Conservation (phyloP, 2,888 invertebrate genomes). For the Teinopalpus imperialis region DNA sequence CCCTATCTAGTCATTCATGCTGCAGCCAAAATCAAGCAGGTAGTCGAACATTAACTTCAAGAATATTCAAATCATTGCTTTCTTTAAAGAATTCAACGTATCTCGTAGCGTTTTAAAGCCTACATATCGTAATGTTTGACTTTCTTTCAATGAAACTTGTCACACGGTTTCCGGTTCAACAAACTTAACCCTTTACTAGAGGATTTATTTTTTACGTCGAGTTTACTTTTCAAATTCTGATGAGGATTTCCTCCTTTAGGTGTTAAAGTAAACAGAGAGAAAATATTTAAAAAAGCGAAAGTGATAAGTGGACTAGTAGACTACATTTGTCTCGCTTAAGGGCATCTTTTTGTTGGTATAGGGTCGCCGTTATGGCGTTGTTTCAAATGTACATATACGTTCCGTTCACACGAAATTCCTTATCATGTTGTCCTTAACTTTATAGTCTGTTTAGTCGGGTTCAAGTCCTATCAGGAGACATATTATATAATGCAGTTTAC, state of each 20-base stretch:
- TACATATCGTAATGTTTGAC: not conserved
- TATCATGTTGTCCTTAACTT: no score
- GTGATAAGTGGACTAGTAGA: no score
- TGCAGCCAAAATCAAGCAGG: no score
- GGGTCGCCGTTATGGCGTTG: not conserved
- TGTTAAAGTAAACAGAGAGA: slow-evolving; percentile 13
- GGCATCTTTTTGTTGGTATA: no score
- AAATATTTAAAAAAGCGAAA: slow-evolving; percentile 3
- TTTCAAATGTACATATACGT: not conserved
- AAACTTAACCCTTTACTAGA: slow-evolving; percentile 3
- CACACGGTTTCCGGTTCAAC: slow-evolving; percentile 8
- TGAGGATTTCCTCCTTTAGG: slow-evolving; percentile 16
- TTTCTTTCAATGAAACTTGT: slow-evolving; percentile 1
- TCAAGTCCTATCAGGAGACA: no score
- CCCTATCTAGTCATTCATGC: no score
- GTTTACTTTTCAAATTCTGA: slow-evolving; percentile 19
- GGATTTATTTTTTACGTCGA: slow-evolving; percentile 12
- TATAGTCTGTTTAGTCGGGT: no score
- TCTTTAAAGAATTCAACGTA: no score
- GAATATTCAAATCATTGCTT: no score
- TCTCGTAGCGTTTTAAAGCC: no score
- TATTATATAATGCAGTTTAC: no score
- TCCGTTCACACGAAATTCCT: not conserved
- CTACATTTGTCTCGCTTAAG: not conserved
- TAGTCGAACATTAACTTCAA: no score